phyloP scores from a whole-genome alignment of 1,140 invertebrate genomes.

The Calliopsis andreniformis region DNA sequence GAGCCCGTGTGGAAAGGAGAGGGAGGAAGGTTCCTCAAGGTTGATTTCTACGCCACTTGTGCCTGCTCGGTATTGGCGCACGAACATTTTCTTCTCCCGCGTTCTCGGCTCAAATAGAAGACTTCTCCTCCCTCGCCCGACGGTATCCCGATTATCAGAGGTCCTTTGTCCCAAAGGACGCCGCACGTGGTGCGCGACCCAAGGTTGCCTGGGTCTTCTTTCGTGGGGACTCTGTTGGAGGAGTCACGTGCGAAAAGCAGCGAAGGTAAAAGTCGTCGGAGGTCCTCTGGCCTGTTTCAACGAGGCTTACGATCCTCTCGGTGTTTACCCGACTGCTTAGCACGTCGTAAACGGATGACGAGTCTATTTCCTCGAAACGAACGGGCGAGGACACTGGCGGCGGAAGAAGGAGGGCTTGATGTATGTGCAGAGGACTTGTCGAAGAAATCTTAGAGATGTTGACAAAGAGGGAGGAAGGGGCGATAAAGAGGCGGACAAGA shows the following conservation, averaged over 20 bases:
- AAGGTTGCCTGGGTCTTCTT: not conserved
- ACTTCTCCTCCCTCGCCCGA: not conserved
- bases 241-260: constrained; percentile 57
- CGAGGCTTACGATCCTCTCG: constrained; percentile 26
- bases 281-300: constrained; percentile 33
- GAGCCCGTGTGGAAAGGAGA: constrained; percentile 31
- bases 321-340: constrained; percentile 65
- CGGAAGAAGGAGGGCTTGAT: constrained; percentile 15
- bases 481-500: constrained; percentile 22
- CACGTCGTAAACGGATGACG: constrained; percentile 65
- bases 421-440: constrained; percentile 53
- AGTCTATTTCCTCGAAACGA: constrained; percentile 65
- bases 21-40: constrained; percentile 52
- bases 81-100: constrained; percentile 14
- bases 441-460: constrained; percentile 61
- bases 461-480: constrained; percentile 35
- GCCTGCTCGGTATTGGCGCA: constrained; percentile 18
- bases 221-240: not conserved
- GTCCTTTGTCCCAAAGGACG: constrained; percentile 51
- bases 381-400: constrained; percentile 29
- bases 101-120: constrained; percentile 38
- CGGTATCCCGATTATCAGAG: constrained; percentile 27
- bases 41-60: constrained; percentile 64
- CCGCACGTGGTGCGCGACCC: constrained; percentile 42
- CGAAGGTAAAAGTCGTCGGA: constrained; percentile 41